These are phyloP conservation scores for Aphelenchoides fujianensis DNA, from an alignment of 1,140 invertebrate species.

Conservation along the genomic window DNA sequence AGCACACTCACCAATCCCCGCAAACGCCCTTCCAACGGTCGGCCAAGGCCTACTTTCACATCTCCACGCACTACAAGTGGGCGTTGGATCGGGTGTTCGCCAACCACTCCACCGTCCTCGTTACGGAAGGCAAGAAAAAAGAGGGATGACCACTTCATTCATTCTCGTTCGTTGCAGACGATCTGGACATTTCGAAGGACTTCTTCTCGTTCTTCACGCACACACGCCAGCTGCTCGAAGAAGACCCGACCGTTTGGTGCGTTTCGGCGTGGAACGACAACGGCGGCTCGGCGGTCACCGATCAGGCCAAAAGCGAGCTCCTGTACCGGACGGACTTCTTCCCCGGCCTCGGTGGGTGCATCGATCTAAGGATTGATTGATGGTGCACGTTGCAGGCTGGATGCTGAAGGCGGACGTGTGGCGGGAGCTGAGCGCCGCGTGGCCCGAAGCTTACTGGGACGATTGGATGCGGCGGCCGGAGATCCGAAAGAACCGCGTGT, in stretches of 20 bases:
- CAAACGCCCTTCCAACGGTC: constrained; percentile 76
- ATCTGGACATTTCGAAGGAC: constrained; percentile 91
- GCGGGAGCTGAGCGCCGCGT: constrained; percentile 79
- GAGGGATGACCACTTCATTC: neutral
- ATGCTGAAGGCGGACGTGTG: constrained; percentile 78
- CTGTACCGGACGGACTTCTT: constrained; percentile 95
- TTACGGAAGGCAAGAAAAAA: constrained; percentile 80
- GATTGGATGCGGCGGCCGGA: constrained; percentile 94
- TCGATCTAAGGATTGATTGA: too few species aligned
- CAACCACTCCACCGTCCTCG: constrained; percentile 80
- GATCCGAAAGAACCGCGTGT: constrained; percentile 81
- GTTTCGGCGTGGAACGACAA: constrained; percentile 97
- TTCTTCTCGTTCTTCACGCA: constrained; percentile 94
- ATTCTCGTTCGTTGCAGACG: constrained; percentile 77
- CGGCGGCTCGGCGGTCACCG: constrained; percentile 71
- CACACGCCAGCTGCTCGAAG: constrained; percentile 76
- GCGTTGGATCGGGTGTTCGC: constrained; percentile 86
- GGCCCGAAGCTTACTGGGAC: constrained; percentile 96
- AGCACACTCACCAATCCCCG: constrained; percentile 77
- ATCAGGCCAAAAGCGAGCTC: constrained; percentile 67
- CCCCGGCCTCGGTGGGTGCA: constrained; percentile 89
- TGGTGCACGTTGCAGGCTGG: too few species aligned
- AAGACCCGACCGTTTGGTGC: constrained; percentile 83
- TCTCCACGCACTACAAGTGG: constrained; percentile 92
- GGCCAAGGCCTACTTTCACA: constrained; percentile 90